Evolutionary conservation across 2,797 vertebrate species (phyloP).

Genomic region (Lepilemur septentrionalis): DNA sequence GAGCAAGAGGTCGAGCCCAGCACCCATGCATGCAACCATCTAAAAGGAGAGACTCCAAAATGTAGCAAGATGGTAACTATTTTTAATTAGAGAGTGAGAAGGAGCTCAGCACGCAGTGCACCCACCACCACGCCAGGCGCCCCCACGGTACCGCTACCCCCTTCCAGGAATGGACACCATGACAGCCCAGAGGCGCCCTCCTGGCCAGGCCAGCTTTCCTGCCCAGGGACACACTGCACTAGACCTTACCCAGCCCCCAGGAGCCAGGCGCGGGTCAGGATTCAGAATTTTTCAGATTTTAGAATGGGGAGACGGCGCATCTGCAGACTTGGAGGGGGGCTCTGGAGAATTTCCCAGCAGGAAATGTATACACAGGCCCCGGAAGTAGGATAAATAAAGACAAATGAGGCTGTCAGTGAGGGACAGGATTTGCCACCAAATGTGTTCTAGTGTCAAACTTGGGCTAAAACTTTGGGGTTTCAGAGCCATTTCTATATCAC

Average conservation of each 20-base stretch:
- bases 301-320: neutral
- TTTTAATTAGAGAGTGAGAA: conserved; percentile 36
- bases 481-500: neutral
- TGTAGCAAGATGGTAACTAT: neutral
- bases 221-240: neutral
- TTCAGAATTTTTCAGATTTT: neutral
- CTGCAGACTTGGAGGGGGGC: neutral
- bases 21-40: neutral
- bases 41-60: neutral
- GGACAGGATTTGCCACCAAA: neutral
- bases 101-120: neutral
- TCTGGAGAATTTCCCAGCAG: neutral
- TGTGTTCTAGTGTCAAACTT: neutral
- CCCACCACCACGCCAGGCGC: neutral
- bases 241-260: neutral
- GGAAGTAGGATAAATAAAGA: neutral
- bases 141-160: neutral
- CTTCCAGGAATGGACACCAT: neutral
- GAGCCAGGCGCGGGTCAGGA: neutral
- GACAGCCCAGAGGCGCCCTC: neutral
- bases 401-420: neutral
- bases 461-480: neutral
- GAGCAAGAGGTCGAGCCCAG: conserved; percentile 33
- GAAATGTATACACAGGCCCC: neutral
- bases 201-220: neutral